These are phyloP conservation scores for Galeopterus variegatus DNA, from an alignment of 2,113 vertebrate species.

Conservation along the genomic window DNA sequence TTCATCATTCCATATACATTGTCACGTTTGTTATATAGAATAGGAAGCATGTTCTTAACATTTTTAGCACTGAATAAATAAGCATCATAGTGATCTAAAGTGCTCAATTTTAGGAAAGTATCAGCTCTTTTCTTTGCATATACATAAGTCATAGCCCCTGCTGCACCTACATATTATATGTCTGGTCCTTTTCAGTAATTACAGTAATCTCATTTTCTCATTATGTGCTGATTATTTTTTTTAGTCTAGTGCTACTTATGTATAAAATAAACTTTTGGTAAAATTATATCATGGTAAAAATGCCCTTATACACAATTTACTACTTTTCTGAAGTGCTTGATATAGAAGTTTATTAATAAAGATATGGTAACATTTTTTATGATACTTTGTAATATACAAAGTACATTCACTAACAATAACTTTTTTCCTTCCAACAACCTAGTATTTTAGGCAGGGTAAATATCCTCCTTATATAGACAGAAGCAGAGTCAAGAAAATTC, in stretches of 20 bases:
- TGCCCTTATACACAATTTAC: background rate
- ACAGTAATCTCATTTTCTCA: background rate
- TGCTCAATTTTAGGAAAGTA: background rate
- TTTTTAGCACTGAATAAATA: conserved; percentile 28
- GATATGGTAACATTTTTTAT: background rate
- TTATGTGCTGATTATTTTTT: conserved; percentile 39
- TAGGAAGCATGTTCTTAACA: conserved; percentile 14
- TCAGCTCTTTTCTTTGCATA: background rate
- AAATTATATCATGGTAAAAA: background rate
- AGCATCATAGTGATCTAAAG: background rate
- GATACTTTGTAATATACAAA: background rate
- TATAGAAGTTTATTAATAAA: conserved; percentile 33
- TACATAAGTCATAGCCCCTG: background rate
- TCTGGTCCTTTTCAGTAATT: conserved; percentile 15
- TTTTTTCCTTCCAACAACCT: conserved; percentile 34
- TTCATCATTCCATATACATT: background rate
- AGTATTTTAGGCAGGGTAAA: background rate
- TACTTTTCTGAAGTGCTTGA: conserved; percentile 10
- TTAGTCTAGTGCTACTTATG: background rate
- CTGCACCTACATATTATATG: background rate
- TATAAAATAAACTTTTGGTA: conserved; percentile 19
- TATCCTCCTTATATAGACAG: background rate
- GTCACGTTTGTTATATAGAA: conserved; percentile 17
- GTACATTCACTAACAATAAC: background rate
- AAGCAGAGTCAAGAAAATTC: background rate